Conservation (phyloP, 2,113 vertebrate species). For the Apodemus speciosus region DNA sequence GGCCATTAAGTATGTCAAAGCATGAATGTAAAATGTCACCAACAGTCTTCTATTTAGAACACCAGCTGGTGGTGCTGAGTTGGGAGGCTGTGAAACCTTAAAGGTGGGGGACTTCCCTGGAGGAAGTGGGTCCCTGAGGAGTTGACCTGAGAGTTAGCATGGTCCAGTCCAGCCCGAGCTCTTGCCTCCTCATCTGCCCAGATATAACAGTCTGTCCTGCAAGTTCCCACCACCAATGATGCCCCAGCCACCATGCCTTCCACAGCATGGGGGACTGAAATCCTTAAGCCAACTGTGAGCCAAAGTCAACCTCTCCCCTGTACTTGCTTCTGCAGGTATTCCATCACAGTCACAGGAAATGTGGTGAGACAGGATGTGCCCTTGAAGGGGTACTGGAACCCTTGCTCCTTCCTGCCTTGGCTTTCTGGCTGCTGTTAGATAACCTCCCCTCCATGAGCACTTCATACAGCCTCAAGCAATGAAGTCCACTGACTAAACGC, state of each 20-base stretch:
- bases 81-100: neutral
- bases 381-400: neutral
- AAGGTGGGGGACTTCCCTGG: neutral
- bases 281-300: neutral
- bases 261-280: neutral
- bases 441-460: neutral
- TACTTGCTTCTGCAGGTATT: neutral
- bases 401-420: neutral
- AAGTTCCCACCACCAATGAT: neutral
- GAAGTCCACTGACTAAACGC: neutral
- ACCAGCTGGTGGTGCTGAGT: neutral
- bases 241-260: neutral
- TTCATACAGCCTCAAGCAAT: neutral
- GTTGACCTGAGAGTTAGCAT: neutral
- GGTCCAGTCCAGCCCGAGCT: neutral
- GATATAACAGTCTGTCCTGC: neutral
- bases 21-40: neutral
- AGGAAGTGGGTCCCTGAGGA: neutral
- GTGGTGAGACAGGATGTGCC: neutral
- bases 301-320: neutral
- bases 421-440: neutral
- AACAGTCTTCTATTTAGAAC: neutral
- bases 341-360: neutral
- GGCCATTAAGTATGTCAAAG: neutral
- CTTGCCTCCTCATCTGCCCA: neutral